Evolutionary conservation across 2,888 invertebrate species (phyloP), one percentile per base, ranked within the genome.

Genomic region (Athetis lepigone): DNA sequence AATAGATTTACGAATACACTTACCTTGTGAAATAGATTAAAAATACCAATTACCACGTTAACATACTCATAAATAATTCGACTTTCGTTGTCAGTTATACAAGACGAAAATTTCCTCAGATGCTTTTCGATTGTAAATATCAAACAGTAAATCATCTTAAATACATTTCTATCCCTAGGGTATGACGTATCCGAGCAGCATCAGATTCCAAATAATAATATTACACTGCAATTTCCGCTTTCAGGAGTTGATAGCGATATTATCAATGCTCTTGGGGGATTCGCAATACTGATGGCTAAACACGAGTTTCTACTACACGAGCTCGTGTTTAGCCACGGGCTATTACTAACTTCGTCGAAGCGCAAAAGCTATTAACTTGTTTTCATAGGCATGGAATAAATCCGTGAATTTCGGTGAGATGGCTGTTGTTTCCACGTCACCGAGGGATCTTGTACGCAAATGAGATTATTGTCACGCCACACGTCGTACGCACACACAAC

Each of bases 331-430:
- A 50, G 49, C 9, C 40, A 58, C 45, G 18, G 19, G 49, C 55
- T 74, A 74, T 69, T 68, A 71, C 56, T 23, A 51, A 43, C 47
- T 60, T 45, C 39, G 42, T 50, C 37, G 67, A 63, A 46, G 46
- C 52, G 43, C 4, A 21, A 63, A 55, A 60, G 45, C 57, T 37
- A 65, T 64, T 73, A 47, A 60, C 40, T 61, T 55, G 36, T 69
- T 51, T 55, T 43, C 49, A 33, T 18, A 33, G 40, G 36, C 21
- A 54, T 52, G 2, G 46, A 42, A 45, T 45, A 18, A 49, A 69
- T 46, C 40, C 18, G n/a, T n/a, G 11, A 52, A 40, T 56, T 70
- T 49, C 13, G 42, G 49, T 2, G 54, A 33, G 21, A 29, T 39
- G 47, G 13, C 29, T 40, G 43, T 63, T 67, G 58, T 59, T 66